Evolutionary conservation across 2,113 vertebrate genomes (phyloP).

Genomic region (Scomber scombrus): DNA sequence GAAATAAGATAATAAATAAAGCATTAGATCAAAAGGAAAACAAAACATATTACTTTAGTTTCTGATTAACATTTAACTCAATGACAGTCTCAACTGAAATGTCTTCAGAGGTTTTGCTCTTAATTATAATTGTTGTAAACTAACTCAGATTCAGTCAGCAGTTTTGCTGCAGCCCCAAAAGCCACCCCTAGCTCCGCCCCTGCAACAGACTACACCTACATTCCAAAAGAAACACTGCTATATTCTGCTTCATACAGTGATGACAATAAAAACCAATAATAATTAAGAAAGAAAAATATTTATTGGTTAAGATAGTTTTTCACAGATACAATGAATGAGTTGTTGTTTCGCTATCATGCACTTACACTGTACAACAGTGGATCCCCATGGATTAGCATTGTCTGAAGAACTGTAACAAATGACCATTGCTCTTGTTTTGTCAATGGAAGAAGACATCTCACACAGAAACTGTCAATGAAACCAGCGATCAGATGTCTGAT

Average conservation of each 20-base stretch:
- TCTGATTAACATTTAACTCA: too few relatives aligned
- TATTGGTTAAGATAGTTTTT: conserved; percentile 95
- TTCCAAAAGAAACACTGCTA: not conserved
- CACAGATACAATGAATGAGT: conserved; percentile 88
- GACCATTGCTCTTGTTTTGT: conserved; percentile 74
- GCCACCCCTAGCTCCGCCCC: too few relatives aligned
- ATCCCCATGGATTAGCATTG: conserved; percentile 89
- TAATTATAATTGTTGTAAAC: too few relatives aligned
- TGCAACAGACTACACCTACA: too few relatives aligned
- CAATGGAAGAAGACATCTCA: conserved; percentile 68
- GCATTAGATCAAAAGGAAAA: too few relatives aligned
- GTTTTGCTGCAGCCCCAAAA: too few relatives aligned
- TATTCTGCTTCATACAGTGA: not conserved
- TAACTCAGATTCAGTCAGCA: not conserved
- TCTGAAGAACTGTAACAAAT: conserved; percentile 72
- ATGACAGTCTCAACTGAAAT: too few relatives aligned
- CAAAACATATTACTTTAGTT: too few relatives aligned
- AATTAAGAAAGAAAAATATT: conserved; percentile 89
- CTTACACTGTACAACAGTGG: conserved; percentile 91
- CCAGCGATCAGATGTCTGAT: conserved; percentile 56
- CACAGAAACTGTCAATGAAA: conserved; percentile 40
- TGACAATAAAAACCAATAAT: conserved; percentile 13
- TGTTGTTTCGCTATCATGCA: conserved; percentile 88
- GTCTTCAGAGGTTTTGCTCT: too few relatives aligned
- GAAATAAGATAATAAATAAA: too few relatives aligned